phyloP scores from a whole-genome alignment of 2,888 invertebrate species.

The Campoletis raptor region DNA sequence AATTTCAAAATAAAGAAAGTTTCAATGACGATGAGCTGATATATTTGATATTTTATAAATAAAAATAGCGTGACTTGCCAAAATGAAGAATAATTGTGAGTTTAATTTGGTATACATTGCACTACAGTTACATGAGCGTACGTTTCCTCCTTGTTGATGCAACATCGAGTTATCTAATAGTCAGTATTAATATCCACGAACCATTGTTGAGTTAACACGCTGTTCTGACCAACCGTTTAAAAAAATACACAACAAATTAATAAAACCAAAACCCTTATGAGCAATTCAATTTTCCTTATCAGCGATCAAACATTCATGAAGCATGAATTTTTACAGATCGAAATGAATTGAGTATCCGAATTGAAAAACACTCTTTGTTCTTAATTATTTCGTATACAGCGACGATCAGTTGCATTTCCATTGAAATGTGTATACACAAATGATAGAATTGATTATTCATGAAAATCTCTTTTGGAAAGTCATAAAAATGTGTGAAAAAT shows the following conservation, averaged over 20 bases:
- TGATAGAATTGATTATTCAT: not conserved
- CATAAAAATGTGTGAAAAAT: not conserved
- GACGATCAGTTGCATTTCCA: no score
- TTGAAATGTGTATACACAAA: not conserved
- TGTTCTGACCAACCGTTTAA: not conserved
- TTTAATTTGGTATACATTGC: not conserved
- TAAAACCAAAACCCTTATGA: not conserved
- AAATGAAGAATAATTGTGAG: not conserved
- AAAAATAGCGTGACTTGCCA: constrained; percentile 12
- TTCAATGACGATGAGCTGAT: not conserved
- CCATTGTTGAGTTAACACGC: constrained; percentile 10
- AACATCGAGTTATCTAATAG: constrained; percentile 9
- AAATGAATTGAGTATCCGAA: not conserved
- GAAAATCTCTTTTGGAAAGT: not conserved
- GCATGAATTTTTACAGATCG: not conserved
- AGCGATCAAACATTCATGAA: not conserved
- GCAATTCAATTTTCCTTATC: not conserved
- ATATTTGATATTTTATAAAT: not conserved
- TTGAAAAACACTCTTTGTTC: not conserved
- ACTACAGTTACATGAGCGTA: constrained; percentile 5
- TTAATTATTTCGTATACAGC: not conserved
- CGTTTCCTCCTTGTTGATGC: constrained; percentile 16
- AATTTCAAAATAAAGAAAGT: not conserved
- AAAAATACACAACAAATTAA: not conserved
- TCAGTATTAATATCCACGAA: constrained; percentile 6